These are phyloP conservation scores for Mesorhabditis spiculigera DNA, from an alignment of 2,888 invertebrate species.

Conservation along the genomic window DNA sequence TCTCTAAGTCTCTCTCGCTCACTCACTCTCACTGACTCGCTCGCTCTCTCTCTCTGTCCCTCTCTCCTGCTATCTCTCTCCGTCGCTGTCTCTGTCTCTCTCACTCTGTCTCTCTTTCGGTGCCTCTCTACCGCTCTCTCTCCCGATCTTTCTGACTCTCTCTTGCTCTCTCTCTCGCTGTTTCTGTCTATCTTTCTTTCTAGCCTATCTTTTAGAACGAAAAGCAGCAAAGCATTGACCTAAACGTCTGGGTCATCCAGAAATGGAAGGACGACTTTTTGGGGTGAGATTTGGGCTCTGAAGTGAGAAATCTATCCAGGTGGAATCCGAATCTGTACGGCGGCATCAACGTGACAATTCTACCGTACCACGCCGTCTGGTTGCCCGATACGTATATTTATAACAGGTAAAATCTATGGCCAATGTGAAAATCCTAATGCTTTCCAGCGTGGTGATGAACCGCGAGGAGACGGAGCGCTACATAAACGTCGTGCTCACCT, in stretches of 20 bases:
- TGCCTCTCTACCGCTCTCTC: slow-evolving; percentile 3
- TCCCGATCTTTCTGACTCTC: background rate
- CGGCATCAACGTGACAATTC: slow-evolving; percentile 52
- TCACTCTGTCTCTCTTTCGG: background rate
- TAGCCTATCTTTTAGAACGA: slow-evolving; percentile 44
- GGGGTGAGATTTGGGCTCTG: slow-evolving; percentile 2
- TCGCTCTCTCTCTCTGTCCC: too few species aligned
- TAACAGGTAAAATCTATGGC: slow-evolving; percentile 29
- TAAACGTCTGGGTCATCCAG: slow-evolving; percentile 57
- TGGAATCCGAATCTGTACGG: slow-evolving; percentile 56
- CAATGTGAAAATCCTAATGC: too few species aligned
- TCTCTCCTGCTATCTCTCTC: too few species aligned
- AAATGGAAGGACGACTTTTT: slow-evolving; percentile 56
- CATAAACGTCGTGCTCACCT: slow-evolving; percentile 54
- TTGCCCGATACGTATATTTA: slow-evolving; percentile 53
- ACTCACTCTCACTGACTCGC: too few species aligned
- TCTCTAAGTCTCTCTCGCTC: too few species aligned
- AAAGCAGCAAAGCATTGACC: slow-evolving; percentile 54
- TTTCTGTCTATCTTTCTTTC: background rate
- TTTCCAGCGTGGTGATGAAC: slow-evolving; percentile 53
- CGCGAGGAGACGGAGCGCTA: slow-evolving; percentile 56
- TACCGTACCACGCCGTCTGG: slow-evolving; percentile 54
- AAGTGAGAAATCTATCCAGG: slow-evolving; percentile 26
- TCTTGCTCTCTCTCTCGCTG: background rate
- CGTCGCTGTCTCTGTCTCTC: background rate